Evolutionary conservation across 2,797 vertebrate genomes (phyloP).

Genomic region (Characodon lateralis): DNA sequence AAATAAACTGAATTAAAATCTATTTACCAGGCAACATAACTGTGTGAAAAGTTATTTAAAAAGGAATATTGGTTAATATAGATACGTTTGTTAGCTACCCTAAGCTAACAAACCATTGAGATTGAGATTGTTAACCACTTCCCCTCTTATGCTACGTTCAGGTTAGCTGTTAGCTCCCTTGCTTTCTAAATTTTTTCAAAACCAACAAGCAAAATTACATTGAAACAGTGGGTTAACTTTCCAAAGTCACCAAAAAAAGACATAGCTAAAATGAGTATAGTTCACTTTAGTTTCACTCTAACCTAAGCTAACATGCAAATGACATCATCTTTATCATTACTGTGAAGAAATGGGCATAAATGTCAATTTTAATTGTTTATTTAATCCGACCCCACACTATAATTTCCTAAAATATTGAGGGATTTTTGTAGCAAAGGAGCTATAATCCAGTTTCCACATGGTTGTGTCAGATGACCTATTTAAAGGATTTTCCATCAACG

Average conservation of each 20-base stretch:
- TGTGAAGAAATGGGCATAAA: too few relatives aligned
- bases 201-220: not conserved
- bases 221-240: not conserved
- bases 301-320: too few relatives aligned
- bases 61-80: too few relatives aligned
- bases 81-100: not conserved
- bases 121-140: not conserved
- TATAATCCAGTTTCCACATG: not conserved
- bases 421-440: not conserved
- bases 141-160: not conserved
- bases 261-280: too few relatives aligned
- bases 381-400: too few relatives aligned
- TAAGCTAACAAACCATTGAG: not conserved
- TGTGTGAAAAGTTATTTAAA: too few relatives aligned
- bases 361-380: not conserved
- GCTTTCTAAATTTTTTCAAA: not conserved
- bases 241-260: not conserved
- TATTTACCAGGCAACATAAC: not conserved
- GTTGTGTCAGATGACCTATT: conserved; percentile 13
- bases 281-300: too few relatives aligned
- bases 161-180: not conserved
- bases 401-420: not conserved
- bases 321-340: too few relatives aligned
- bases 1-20: not conserved
- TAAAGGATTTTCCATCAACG: conserved; percentile 35